Evolutionary conservation across 2,888 invertebrate genomes (phyloP), one percentile per base, ranked within the genome.

Genomic region (Asteroscopus sphinx): DNA sequence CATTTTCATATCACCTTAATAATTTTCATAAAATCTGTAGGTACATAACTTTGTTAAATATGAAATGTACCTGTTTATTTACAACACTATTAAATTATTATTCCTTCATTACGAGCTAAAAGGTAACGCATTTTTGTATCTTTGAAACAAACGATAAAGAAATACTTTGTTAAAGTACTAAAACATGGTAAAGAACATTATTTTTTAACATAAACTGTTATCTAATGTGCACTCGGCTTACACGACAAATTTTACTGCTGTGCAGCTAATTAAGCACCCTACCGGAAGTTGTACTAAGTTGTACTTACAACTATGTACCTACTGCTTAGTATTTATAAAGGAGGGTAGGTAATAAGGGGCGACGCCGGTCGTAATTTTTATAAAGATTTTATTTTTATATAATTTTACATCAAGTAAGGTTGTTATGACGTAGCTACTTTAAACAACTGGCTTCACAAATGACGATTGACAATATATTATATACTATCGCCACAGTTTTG

Each of bases 191-290:
- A 5, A 3, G n/a, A 30, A 30, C 6, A n/a, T 12, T 21, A 6
- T 7, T 11, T 36, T 36, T 3, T 9, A 12, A 21, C 4, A 9
- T 15, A 9, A 26, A 15, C 5, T 46, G 4, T 5, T 46, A 9
- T 36, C 36, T n/a, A 26, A 46, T 47, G 37, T 42, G 17, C n/a
- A 26, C 30, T 28, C 12, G 4, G 12, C 46, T 46, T 28, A 45
- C 16, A 8, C 11, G 0, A 5, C 44, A 13, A 45, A 56, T 45
- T 56, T 64, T 2, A 48, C 13, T 49, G 11, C 57, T 28, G 36
- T 17, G 28, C n/a, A 16, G 11, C 44, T 49, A 57, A 57, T 65
- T 63, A 64, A 28, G 15, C 21, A 56, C 48, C 49, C 49, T n/a
- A 28, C 32, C 30, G 63, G 63, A 65, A 39, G 63, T 48, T 12